Base-by-base conservation (phyloP, 2,113 vertebrate species). In the Rhea americana region DNA sequence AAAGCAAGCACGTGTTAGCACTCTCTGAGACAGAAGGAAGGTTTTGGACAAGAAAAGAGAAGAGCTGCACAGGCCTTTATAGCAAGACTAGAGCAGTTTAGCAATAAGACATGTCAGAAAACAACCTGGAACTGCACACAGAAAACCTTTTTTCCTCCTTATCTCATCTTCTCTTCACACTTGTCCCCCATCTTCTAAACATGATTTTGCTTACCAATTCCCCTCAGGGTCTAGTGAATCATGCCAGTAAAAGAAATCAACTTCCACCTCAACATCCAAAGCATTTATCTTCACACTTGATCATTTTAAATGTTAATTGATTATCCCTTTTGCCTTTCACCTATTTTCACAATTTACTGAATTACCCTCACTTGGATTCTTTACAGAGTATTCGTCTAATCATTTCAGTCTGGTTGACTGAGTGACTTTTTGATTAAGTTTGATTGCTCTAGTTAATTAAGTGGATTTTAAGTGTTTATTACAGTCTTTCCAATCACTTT, bases 391-490 rank as follows among this genome's bases (percentile, higher is more conserved):
- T 39, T 35, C 35, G 81, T 50, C 63, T 72, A 91, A 62, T 72
- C 88, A 89, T 53, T 76, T 81, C 70, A 63, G 72, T 80, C 66
- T 79, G 26, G 35, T 67, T 95, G 90, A 92, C 8, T 85, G 86
- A 87, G 30, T 67, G 70, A 68, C 62, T 91, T 87, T 92, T 85
- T 92, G 92, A 96, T 93, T 80, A 92, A 68, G 41, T 75, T 59
- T 81, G 82, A 95, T 78, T 62, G 73, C 58, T 93, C 43, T 28
- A 50, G 68, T 88, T 89, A 91, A 95, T 94, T 89, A 93, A 89
- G 70, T 86, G 68, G 58, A 90, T 90, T 91, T 77, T 79, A 95
- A 92, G 88, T 84, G 58, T 93, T 91, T 93, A 93, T 90, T 78
- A 43, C 48, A 22, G 43, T 47, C 39, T 26, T 59, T 87, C 83